Base-by-base conservation (phyloP, 2,113 vertebrate species). In the Chrysochloris asiatica region DNA sequence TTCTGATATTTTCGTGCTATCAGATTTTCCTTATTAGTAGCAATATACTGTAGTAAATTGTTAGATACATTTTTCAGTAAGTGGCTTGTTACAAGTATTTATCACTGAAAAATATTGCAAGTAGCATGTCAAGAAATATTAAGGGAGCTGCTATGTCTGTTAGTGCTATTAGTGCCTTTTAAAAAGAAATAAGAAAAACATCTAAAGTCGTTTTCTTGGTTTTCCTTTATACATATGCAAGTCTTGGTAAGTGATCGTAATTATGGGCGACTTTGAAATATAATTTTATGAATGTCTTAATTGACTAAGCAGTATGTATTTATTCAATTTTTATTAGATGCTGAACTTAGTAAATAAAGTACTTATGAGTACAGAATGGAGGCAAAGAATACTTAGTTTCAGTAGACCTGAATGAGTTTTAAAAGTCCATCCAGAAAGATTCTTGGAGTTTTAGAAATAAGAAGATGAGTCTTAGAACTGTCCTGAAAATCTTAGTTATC, bases 21-120 rank as follows among this genome's bases (percentile, higher is more conserved):
- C 81, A 19, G 6, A 78, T 93, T 89, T 93, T 86, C 28, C n/a
- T 93, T 94, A 38, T 79, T 93, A 91, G 52, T 80, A 69, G 67
- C 19, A 69, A 33, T 69, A 33, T 81, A 77, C 61, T 89, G 47
- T 1, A 80, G 19, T 81, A 94, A 93, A 69, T 82, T 72, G 10
- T 80, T 80, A 84, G 28, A 10, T 83, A 14, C 6, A 22, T 0
- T 91, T 89, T 33, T 81, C 88, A 93, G 33, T 65, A 56, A 75
- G 2, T 93, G 65, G 89, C 33, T 83, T 90, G 47, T 77, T 90
- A 83, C 21, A 65, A 69, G 28, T 83, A 83, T 61, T 92, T 89
- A 87, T 78, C 13, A 67, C 24, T 91, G 72, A 78, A 77, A 93
- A 79, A 81, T 84, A 59, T 54, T 73, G 26, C 45, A 94, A 65